A percentile compares a stretch with the other conserved stretches of the same genome.
Evolutionary conservation across 92 coral and sea anemone species (phyloP).

Genomic region (Paramuricea clavata): DNA sequence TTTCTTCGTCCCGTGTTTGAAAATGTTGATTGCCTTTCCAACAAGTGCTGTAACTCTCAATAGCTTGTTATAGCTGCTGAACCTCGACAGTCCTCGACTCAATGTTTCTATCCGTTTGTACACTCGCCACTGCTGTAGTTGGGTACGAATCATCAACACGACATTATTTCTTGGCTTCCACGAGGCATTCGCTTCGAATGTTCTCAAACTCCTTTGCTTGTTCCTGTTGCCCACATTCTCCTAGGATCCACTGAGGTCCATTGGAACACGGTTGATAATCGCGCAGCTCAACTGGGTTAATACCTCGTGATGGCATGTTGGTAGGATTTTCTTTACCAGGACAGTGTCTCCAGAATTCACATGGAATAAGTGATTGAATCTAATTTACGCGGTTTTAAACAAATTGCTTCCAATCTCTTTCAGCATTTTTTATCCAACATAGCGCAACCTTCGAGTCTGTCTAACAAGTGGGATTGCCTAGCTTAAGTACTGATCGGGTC

Average conservation of each 20-base stretch:
- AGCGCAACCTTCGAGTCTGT: too few species aligned
- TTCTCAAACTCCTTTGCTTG: background rate
- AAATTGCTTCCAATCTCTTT: too few species aligned
- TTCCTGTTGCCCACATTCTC: background rate
- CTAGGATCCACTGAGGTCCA: conserved; percentile 34
- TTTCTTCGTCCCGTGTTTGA: background rate
- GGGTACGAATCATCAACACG: background rate
- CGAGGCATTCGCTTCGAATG: background rate
- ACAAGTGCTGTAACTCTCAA: conserved; percentile 37
- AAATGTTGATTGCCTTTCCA: background rate
- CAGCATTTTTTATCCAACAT: too few species aligned
- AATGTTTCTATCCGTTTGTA: background rate
- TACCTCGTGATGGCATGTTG: conserved; percentile 46
- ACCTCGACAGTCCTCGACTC: conserved; percentile 13
- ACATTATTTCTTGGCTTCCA: conserved; percentile 15
- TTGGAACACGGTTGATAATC: conserved; percentile 30
- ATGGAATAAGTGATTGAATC: too few species aligned
- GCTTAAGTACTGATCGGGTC: too few species aligned
- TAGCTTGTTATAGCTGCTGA: conserved; percentile 40
- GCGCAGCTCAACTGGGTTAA: background rate
- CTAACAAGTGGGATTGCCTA: too few species aligned
- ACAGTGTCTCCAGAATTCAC: too few species aligned
- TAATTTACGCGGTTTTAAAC: too few species aligned
- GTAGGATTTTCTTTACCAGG: too few species aligned
- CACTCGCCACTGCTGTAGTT: background rate